Evolutionary conservation across 1,140 invertebrate genomes (phyloP).

Genomic region (Leptonema lineaticorne): DNA sequence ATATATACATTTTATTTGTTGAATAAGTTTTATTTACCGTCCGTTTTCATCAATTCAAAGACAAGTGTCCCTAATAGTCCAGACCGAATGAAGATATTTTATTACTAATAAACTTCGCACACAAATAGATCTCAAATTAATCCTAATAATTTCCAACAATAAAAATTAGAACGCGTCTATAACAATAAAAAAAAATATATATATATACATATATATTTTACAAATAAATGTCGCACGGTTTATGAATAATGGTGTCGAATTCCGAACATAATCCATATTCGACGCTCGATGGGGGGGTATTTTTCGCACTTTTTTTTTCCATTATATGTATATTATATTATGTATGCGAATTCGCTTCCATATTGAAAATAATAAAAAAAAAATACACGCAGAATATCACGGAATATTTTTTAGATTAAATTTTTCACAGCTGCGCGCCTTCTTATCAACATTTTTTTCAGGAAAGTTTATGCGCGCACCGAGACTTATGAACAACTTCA

Average conservation of each 20-base stretch:
- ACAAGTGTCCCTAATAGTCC: too few relatives aligned
- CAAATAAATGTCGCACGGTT: neutral
- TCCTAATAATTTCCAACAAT: too few relatives aligned
- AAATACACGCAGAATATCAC: neutral
- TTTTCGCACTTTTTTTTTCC: neutral
- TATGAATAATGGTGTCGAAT: neutral
- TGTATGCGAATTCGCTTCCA: neutral
- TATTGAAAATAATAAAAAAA: neutral
- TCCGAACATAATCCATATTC: conserved; percentile 9
- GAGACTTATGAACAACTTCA: conserved; percentile 13
- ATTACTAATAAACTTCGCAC: too few relatives aligned
- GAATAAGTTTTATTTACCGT: too few relatives aligned
- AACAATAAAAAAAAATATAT: too few relatives aligned
- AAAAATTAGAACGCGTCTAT: too few relatives aligned
- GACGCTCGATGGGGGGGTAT: neutral
- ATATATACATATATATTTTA: too few relatives aligned
- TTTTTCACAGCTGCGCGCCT: conserved; percentile 1
- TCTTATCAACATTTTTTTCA: neutral
- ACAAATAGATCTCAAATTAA: too few relatives aligned
- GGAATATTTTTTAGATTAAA: neutral
- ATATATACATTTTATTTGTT: neutral
- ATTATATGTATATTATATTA: neutral
- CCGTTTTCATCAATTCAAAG: too few relatives aligned
- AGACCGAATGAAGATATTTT: too few relatives aligned
- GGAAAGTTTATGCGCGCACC: neutral